Base-by-base conservation (phyloP, 2,888 invertebrate species). In the Taenaris catops region DNA sequence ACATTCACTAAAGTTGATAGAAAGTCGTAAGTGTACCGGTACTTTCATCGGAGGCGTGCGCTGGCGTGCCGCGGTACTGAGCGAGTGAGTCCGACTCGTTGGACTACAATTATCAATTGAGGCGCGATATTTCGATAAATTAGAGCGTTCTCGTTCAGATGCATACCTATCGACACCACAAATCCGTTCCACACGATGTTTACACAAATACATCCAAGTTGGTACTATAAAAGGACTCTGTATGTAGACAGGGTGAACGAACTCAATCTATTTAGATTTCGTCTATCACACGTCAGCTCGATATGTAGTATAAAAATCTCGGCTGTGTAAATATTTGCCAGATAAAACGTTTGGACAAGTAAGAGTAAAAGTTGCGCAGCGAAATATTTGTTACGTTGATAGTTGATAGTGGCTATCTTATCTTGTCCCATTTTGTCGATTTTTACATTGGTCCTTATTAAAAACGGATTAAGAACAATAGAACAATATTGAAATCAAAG, bases 11-110 rank as follows among this genome's bases (percentile, higher is more conserved):
- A 36, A 29, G 54, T 61, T 53, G 65, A 62, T 79, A 79, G 81
- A 83, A 83, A 83, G 78, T 67, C 54, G 55, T 49, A 49, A 51
- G 61, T 61, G 63, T 68, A 65, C 67, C 63, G 67, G 59, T 56
- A 74, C 72, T 76, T 71, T 69, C 72, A 58, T 73, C 55, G 61
- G 51, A 64, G 65, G 74, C 80, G 81, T 79, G 74, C 76, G 71
- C 44, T 56, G 58, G 61, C 70, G 66, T 61, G 73, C 68, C 64
- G 48, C 38, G 64, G 56, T 64, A 64, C 55, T 52, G 54, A 57
- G 61, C 59, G 68, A 80, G 69, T 80, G 81, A 62, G 51, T 55
- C 54, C 51, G 53, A 56, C 55, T 55, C 47, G 49, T 43, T 46
- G 41, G n/a, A n/a, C n/a, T n/a, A n/a, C 73, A 81, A 80, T 83